phyloP scores from a whole-genome alignment of 2,888 invertebrate species.

The Tiphia femorata region DNA sequence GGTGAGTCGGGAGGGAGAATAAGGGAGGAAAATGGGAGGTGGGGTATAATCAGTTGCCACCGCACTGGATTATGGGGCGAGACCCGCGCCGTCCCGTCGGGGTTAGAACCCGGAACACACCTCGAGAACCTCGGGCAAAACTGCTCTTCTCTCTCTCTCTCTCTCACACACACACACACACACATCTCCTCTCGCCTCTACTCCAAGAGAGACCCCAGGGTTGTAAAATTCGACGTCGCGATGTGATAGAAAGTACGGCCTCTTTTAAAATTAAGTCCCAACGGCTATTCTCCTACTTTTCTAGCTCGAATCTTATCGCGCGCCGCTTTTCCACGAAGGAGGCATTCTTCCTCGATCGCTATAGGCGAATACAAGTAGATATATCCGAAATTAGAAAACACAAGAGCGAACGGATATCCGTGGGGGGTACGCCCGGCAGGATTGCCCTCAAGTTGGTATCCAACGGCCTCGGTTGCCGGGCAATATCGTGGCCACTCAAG shows the following conservation, averaged over 20 bases:
- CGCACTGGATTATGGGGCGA: conserved; percentile 67
- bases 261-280: background rate
- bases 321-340: too few species aligned
- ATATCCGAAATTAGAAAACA: too few species aligned
- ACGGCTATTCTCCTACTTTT: background rate
- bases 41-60: conserved; percentile 68
- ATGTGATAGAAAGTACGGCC: background rate
- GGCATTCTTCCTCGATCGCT: conserved; percentile 3
- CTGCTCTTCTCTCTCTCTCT: conserved; percentile 37
- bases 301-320: background rate
- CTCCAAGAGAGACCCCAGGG: background rate
- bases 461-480: conserved; percentile 54
- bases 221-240: conserved; percentile 16
- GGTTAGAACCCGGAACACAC: conserved; percentile 61
- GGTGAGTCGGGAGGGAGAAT: conserved; percentile 55
- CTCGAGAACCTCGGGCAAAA: conserved; percentile 49
- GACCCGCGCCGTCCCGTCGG: conserved; percentile 55
- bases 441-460: conserved; percentile 66
- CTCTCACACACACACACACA: conserved; percentile 12
- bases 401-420: conserved; percentile 41
- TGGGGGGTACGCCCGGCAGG: conserved; percentile 32
- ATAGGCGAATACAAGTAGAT: too few species aligned
- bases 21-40: conserved; percentile 53
- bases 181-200: background rate
- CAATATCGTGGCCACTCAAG: conserved; percentile 68